phyloP scores from a whole-genome alignment of 2,888 invertebrate species.

The Beris morrisii region DNA sequence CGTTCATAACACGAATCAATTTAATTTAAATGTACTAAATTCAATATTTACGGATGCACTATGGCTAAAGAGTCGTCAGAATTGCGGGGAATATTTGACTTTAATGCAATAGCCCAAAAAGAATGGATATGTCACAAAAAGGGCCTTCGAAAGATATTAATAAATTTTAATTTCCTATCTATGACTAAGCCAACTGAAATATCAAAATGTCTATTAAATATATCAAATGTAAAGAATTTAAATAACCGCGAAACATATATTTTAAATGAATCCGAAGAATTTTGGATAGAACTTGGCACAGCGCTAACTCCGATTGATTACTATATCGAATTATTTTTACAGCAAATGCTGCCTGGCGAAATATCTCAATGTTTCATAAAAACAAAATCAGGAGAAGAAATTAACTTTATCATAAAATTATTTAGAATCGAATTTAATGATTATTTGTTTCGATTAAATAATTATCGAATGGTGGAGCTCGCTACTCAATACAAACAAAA shows the following conservation, averaged over 20 bases:
- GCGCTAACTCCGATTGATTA: slow-evolving; percentile 56
- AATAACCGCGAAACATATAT: slow-evolving; percentile 44
- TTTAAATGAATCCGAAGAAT: slow-evolving; percentile 33
- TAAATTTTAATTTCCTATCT: slow-evolving; percentile 45
- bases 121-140: slow-evolving; percentile 46
- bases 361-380: slow-evolving; percentile 55
- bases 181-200: slow-evolving; percentile 49
- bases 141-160: slow-evolving; percentile 50
- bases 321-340: slow-evolving; percentile 57
- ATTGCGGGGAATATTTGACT: slow-evolving; percentile 12
- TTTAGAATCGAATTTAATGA: slow-evolving; percentile 52
- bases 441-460: slow-evolving; percentile 55
- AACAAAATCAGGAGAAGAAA: slow-evolving; percentile 44
- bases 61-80: slow-evolving; percentile 30
- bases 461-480: slow-evolving; percentile 53
- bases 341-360: slow-evolving; percentile 58
- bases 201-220: slow-evolving; percentile 47
- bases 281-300: slow-evolving; percentile 54
- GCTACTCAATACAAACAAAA: slow-evolving; percentile 57
- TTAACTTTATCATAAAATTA: slow-evolving; percentile 54
- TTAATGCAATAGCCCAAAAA: slow-evolving; percentile 23
- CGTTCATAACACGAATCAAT: not conserved
- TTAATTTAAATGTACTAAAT: not conserved
- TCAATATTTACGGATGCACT: not conserved
- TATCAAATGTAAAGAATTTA: slow-evolving; percentile 46